These are phyloP conservation scores for Sarcophilus harrisii DNA, from an alignment of 2,797 vertebrate species.

Conservation along the genomic window DNA sequence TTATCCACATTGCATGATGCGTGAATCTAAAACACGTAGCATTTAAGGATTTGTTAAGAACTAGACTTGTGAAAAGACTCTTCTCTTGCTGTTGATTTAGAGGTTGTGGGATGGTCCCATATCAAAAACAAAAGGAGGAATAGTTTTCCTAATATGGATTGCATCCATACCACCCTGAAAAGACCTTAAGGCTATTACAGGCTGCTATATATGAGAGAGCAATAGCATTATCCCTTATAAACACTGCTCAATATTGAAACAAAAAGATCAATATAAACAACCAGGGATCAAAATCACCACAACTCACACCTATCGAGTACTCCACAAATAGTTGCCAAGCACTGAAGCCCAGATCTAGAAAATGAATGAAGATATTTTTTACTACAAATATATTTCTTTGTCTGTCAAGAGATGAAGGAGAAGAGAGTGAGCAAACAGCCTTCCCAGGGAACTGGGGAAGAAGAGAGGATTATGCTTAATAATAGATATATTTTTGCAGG, in stretches of 20 bases:
- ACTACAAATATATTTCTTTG: slow-evolving; percentile 14
- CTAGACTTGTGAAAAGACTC: slow-evolving; percentile 9
- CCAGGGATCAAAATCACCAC: slow-evolving; percentile 17
- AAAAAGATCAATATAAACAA: neutral
- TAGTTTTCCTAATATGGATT: slow-evolving; percentile 23
- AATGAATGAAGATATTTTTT: slow-evolving; percentile 25
- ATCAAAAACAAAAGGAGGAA: slow-evolving; percentile 9
- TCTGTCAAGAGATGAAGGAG: neutral
- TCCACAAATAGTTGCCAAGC: slow-evolving; percentile 32
- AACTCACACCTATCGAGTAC: neutral
- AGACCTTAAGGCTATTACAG: neutral
- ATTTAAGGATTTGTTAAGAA: slow-evolving; percentile 40
- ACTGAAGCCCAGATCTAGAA: slow-evolving; percentile 1
- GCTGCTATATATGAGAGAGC: neutral
- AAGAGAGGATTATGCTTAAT: slow-evolving; percentile 56
- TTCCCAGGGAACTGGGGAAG: slow-evolving; percentile 40
- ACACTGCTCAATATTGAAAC: neutral
- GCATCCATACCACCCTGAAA: neutral
- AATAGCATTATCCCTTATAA: neutral
- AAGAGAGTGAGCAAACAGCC: neutral
- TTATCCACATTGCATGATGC: neutral
- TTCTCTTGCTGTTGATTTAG: neutral
- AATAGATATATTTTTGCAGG: slow-evolving; percentile 59
- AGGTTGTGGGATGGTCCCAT: neutral
- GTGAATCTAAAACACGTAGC: neutral